A percentile compares a stretch with the other conserved stretches of the same genome.
Evolutionary conservation across 2,888 invertebrate genomes (phyloP).

Genomic region (Heliothis peltigera): DNA sequence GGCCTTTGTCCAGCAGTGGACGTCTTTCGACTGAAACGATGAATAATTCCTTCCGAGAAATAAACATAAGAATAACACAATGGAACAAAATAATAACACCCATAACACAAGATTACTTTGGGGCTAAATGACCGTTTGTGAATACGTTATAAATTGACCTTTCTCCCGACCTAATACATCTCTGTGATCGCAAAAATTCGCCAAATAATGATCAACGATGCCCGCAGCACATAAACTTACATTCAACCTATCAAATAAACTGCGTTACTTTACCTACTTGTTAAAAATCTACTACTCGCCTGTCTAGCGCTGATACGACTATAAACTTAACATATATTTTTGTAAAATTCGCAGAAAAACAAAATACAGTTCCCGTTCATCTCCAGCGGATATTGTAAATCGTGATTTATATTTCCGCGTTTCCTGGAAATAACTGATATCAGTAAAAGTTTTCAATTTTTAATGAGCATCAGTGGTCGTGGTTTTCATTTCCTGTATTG

Average conservation of each 20-base stretch:
- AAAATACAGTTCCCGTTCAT: slow-evolving; percentile 33
- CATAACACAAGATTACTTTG: too few species aligned
- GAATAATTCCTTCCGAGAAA: too few species aligned
- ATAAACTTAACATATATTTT: slow-evolving; percentile 26
- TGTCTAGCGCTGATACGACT: slow-evolving; percentile 8
- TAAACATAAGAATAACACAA: too few species aligned
- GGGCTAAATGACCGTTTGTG: too few species aligned
- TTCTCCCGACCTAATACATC: slow-evolving; percentile 8
- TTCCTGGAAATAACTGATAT: slow-evolving; percentile 43
- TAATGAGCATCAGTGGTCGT: slow-evolving; percentile 19
- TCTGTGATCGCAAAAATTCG: slow-evolving; percentile 9
- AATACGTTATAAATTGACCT: not conserved
- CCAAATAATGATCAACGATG: slow-evolving; percentile 42
- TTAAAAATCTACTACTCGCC: slow-evolving; percentile 23
- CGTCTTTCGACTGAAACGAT: too few species aligned
- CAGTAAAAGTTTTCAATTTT: slow-evolving; percentile 39
- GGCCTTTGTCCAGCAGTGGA: too few species aligned
- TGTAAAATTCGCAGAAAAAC: slow-evolving; percentile 20
- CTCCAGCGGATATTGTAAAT: slow-evolving; percentile 44
- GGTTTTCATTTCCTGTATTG: slow-evolving; percentile 27
- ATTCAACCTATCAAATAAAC: slow-evolving; percentile 35
- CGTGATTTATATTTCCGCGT: slow-evolving; percentile 49
- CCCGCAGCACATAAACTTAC: slow-evolving; percentile 31
- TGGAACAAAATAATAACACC: too few species aligned
- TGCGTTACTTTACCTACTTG: slow-evolving; percentile 12